Evolutionary conservation across 2,888 invertebrate genomes (phyloP).

Genomic region (Anoncus sp.): DNA sequence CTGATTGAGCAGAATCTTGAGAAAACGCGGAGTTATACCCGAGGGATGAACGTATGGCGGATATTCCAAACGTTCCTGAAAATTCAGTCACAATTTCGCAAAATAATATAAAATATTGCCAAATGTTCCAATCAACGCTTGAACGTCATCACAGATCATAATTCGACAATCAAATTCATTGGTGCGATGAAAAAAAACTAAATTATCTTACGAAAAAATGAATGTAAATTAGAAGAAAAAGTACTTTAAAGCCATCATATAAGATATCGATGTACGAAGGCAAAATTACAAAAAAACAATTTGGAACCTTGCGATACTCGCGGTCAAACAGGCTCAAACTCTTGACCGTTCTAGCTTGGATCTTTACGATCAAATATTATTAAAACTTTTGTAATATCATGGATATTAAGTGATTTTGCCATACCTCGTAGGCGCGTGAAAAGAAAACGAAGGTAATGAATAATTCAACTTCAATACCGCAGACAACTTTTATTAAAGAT

Average conservation of each 20-base stretch:
- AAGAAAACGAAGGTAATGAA: neutral
- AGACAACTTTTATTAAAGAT: neutral
- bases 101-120: neutral
- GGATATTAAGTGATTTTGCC: neutral
- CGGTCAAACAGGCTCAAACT: no score
- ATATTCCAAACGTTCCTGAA: constrained; percentile 86
- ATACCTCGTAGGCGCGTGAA: neutral
- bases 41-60: constrained; percentile 88
- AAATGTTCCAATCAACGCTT: no score
- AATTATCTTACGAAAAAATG: no score
- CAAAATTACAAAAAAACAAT: no score
- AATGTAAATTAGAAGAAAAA: no score
- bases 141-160: no score
- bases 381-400: neutral
- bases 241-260: no score
- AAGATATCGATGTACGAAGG: no score
- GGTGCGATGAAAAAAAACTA: no score
- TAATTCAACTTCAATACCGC: neutral
- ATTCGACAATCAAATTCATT: no score
- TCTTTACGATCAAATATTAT: neutral
- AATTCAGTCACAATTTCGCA: constrained; percentile 52
- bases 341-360: neutral
- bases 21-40: constrained; percentile 91
- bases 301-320: no score
- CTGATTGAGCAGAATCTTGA: constrained; percentile 91